Conservation (phyloP, 2,888 invertebrate species). For the Parnassius mnemosyne region DNA sequence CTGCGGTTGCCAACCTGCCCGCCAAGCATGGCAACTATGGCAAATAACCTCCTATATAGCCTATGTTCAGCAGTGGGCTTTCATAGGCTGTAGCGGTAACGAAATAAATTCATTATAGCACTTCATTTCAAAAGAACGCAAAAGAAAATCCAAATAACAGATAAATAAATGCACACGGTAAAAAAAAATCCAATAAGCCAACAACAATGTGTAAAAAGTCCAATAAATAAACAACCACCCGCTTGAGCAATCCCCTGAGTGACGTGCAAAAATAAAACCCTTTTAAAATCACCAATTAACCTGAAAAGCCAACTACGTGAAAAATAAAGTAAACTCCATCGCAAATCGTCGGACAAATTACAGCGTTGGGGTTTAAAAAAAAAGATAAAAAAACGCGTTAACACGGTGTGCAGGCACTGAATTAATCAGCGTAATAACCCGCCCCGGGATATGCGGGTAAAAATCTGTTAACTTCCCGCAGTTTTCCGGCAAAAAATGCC, state of each 20-base stretch:
- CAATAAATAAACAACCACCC: slow-evolving; percentile 10
- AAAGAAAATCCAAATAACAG: neutral
- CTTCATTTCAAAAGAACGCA: neutral
- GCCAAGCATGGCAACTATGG: too few relatives aligned
- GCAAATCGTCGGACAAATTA: slow-evolving; percentile 41
- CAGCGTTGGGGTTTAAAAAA: slow-evolving; percentile 32
- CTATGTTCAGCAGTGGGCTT: too few relatives aligned
- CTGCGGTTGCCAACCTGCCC: too few relatives aligned
- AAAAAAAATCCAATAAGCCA: slow-evolving; percentile 8
- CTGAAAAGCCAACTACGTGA: slow-evolving; percentile 35
- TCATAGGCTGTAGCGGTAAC: too few relatives aligned
- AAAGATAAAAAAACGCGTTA: slow-evolving; percentile 38
- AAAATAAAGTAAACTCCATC: slow-evolving; percentile 26
- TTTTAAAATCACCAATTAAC: slow-evolving; percentile 24
- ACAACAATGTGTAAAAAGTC: slow-evolving; percentile 4
- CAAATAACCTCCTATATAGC: too few relatives aligned
- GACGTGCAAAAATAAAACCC: slow-evolving; percentile 20
- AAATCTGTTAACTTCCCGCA: slow-evolving; percentile 62
- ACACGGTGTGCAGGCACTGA: slow-evolving; percentile 43
- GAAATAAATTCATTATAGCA: too few relatives aligned
- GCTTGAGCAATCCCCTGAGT: slow-evolving; percentile 2
- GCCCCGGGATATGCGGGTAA: slow-evolving; percentile 44
- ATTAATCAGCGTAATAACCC: slow-evolving; percentile 56
- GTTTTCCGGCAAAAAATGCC: slow-evolving; percentile 49
- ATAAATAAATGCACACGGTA: neutral